Percentiles rank a stretch among this genome's conserved stretches.
Evolutionary conservation across 2,888 invertebrate genomes (phyloP).

Genomic region (Parnassius apollo): DNA sequence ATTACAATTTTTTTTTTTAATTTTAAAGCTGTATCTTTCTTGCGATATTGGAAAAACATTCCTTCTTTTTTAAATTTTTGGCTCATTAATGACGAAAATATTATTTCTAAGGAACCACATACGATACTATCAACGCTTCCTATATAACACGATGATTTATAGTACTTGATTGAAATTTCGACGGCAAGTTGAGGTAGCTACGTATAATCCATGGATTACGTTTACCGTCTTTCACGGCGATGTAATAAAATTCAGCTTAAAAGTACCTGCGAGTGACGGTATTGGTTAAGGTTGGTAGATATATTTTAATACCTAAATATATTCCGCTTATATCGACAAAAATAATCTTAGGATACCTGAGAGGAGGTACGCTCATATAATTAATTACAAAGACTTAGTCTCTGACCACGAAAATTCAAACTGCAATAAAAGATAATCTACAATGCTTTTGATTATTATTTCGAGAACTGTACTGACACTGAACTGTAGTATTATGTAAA

Average conservation of each 20-base stretch:
- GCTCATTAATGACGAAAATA: background rate
- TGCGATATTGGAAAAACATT: no score
- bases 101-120: background rate
- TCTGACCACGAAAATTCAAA: no score
- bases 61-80: background rate
- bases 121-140: conserved; percentile 1
- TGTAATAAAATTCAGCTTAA: conserved; percentile 81
- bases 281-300: conserved; percentile 16
- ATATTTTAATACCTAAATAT: conserved; percentile 6
- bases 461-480: no score
- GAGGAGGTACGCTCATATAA: no score
- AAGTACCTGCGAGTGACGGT: conserved; percentile 50
- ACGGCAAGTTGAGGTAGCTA: conserved; percentile 14
- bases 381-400: no score
- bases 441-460: no score
- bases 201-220: conserved; percentile 60
- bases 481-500: no score
- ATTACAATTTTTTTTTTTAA: no score
- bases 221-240: conserved; percentile 74
- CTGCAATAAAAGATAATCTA: no score
- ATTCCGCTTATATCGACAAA: conserved; percentile 4
- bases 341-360: background rate
- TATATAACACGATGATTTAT: conserved; percentile 26
- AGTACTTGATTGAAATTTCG: conserved; percentile 27
- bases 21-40: no score